These are phyloP conservation scores for Hedya salicella DNA, from an alignment of 2,888 invertebrate species.

Conservation along the genomic window DNA sequence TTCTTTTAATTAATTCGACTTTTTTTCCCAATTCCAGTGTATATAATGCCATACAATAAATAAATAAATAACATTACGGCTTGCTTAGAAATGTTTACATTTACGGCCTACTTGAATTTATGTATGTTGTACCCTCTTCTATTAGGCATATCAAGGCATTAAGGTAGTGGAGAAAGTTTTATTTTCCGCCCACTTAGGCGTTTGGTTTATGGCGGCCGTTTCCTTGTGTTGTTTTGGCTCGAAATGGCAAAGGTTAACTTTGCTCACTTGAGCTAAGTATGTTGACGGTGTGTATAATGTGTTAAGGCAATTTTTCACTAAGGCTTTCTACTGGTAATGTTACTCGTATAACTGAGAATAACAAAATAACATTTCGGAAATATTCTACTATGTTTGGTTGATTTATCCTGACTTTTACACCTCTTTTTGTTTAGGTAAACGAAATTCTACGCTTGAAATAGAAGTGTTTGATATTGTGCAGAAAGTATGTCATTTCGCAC, in stretches of 20 bases:
- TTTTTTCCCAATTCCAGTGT: too few relatives aligned
- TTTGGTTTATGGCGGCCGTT: conserved; percentile 28
- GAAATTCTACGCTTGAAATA: too few relatives aligned
- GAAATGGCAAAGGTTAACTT: conserved; percentile 32
- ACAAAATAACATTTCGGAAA: too few relatives aligned
- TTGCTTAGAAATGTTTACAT: conserved; percentile 22
- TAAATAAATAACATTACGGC: not conserved
- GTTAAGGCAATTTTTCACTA: conserved; percentile 8
- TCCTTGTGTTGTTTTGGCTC: conserved; percentile 29
- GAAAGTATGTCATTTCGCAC: too few relatives aligned
- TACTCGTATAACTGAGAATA: too few relatives aligned
- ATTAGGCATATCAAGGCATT: conserved; percentile 31
- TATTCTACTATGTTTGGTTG: too few relatives aligned
- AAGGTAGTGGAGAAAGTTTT: conserved; percentile 31
- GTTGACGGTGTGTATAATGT: conserved; percentile 1
- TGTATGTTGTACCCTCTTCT: conserved; percentile 12
- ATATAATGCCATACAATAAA: too few relatives aligned
- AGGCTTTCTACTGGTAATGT: too few relatives aligned
- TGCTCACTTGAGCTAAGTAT: conserved; percentile 5
- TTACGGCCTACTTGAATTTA: conserved; percentile 1
- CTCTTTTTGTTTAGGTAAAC: too few relatives aligned
- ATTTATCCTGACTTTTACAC: too few relatives aligned
- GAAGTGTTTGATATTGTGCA: too few relatives aligned
- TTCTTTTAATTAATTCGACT: too few relatives aligned
- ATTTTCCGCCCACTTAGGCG: conserved; percentile 31